A percentile compares a stretch with the other conserved stretches of the same genome.
These are phyloP conservation scores for Harpagoxenus sublaevis DNA, from an alignment of 2,888 invertebrate species.

Conservation along the genomic window DNA sequence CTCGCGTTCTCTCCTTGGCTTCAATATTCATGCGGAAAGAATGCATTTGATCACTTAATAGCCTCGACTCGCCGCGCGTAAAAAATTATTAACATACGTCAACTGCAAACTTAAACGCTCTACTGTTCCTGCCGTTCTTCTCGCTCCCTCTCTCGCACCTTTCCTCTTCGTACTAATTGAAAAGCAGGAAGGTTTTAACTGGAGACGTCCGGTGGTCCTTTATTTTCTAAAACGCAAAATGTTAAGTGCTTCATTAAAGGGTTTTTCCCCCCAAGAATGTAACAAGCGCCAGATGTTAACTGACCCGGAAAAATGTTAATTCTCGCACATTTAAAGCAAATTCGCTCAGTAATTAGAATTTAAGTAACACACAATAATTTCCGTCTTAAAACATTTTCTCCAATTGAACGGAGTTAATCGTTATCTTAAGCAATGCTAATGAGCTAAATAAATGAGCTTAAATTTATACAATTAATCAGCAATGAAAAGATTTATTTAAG, in stretches of 20 bases:
- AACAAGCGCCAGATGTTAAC: conserved; percentile 20
- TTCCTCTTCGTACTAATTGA: no score
- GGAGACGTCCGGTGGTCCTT: conserved; percentile 21
- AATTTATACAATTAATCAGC: no score
- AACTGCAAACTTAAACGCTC: conserved; percentile 50
- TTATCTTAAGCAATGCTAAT: no score
- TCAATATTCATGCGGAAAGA: conserved; percentile 56
- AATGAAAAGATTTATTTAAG: no score
- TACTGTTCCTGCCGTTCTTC: background rate
- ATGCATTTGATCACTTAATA: conserved; percentile 57
- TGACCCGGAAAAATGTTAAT: background rate
- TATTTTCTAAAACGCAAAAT: conserved; percentile 47
- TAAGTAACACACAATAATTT: no score
- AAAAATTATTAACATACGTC: conserved; percentile 57
- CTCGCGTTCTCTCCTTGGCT: conserved; percentile 18
- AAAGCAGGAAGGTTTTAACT: conserved; percentile 34
- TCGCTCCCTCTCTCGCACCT: background rate
- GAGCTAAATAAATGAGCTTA: no score
- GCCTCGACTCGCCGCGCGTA: conserved; percentile 48
- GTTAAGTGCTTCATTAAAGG: conserved; percentile 21
- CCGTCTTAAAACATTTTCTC: no score
- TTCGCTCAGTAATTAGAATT: no score
- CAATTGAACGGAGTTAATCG: no score
- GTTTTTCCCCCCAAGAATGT: background rate
- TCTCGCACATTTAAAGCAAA: background rate